Evolutionary conservation across 2,113 vertebrate species (phyloP), one percentile per base, ranked within the genome.

Genomic region (Toxotes jaculatrix): DNA sequence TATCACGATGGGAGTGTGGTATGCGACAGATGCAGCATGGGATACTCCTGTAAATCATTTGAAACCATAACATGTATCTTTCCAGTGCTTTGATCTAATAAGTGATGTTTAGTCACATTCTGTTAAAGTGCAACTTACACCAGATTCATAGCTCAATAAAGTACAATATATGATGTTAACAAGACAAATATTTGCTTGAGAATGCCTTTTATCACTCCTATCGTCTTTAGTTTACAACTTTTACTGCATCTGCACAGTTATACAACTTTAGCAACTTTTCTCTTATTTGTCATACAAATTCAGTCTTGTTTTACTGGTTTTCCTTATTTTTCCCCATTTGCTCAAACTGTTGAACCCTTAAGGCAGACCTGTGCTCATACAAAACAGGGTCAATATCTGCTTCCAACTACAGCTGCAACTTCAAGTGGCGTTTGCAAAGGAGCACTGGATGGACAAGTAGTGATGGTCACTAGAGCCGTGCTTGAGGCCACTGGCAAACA

Each of bases 311-410:
- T 59, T 53, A 53, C 72, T 45, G 51, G 56, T 77, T 64, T 74
- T 47, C 3, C 9, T 55, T 64, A 65, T 56, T 53, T 16, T 59
- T 1, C 17, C 60, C 7, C 74, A 47, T 87, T 90, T 81, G 57
- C n/a, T 76, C 60, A 69, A 27, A 60, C 60, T 68, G 56, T 76
- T 74, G n/a, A 81, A 80, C n/a, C 80, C 82, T 74, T 1, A 17
- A 72, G 81, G 66, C 17, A 14, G 57, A 74, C 9, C 17, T 4
- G 34, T 55, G 45, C 14, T 21, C 11, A n/a, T 19, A 60, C 53
- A 74, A 57, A 71, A 27, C 6, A 9, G 19, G n/a, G 7, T 59
- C 56, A 62, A 60, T 72, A 73, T 77, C 43, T 66, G 31, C 56
- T 79, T 19, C 65, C 75, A 82, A 65, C 65, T 11, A 5, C 70